Conservation (phyloP, 1,140 invertebrate genomes). For the Akabosia matsudoensis region DNA sequence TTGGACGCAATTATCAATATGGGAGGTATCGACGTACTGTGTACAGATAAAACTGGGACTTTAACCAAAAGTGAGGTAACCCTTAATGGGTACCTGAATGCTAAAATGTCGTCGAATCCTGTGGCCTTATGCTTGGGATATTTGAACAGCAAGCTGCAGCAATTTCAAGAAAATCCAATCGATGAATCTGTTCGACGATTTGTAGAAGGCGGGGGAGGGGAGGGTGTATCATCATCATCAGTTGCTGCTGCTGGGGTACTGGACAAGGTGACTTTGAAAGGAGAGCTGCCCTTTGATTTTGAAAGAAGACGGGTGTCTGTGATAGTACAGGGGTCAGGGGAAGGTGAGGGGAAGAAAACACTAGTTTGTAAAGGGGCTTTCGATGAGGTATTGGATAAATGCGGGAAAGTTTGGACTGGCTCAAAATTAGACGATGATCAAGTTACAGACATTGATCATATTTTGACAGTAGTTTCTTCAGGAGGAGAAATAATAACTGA, state of each 20-base stretch:
- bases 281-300: constrained; percentile 36
- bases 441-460: neutral
- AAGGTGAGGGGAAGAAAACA: neutral
- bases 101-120: too few relatives aligned
- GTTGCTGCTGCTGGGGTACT: too few relatives aligned
- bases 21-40: constrained; percentile 37
- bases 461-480: neutral
- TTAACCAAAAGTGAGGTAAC: constrained; percentile 28
- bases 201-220: too few relatives aligned
- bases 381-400: constrained; percentile 28
- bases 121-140: neutral
- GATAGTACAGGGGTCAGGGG: neutral
- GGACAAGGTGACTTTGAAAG: neutral
- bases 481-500: neutral
- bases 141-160: constrained; percentile 30
- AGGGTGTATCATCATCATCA: neutral
- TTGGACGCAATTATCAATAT: constrained; percentile 35
- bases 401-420: constrained; percentile 3
- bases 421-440: neutral
- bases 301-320: constrained; percentile 28
- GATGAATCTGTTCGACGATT: too few relatives aligned
- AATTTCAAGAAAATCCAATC: constrained; percentile 17
- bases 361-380: constrained; percentile 32
- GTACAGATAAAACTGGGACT: constrained; percentile 38
- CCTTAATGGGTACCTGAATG: neutral